Base-by-base conservation (phyloP, 1,140 invertebrate genomes). In the Cotesia glomerata region DNA sequence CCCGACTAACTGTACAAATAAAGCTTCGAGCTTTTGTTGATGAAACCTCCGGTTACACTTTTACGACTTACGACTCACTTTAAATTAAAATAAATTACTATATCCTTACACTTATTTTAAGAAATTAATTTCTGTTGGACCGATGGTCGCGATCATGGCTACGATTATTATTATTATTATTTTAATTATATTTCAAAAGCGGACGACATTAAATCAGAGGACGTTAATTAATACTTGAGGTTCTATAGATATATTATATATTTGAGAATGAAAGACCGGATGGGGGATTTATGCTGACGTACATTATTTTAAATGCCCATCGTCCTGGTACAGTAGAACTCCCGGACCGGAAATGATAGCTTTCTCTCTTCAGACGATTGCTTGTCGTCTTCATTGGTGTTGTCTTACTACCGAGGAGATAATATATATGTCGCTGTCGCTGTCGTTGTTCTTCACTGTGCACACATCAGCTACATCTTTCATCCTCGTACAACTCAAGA, bases 241-340 rank as follows among this genome's bases (percentile, higher is more conserved):
- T 45, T 34, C 26, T 61, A 56, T 13, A 5, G 5, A 61, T 61
- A 61, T 26, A 26, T 26, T 26, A 26, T 26, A 26, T 26, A 26
- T 26, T 26, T 26, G 1, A 11, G 62, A 11, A 62, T 51, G 59
- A 71, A 71, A 71, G 59, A 71, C 69, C 69, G 69, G 69, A 71
- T 63, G 45, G 34, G 39, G 36, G 16, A 63, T 63, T 52, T 58
- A 36, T 45, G 39, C 13, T 59, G 67, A 45, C 34, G n/a, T 45
- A 32, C 16, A 69, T 69, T 69, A 61, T 69, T 56, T 56, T 18
- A 16, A 18, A 56, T 56, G n/a, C 9, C n/a, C 52, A n/a, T 56
- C 52, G n/a, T 18, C n/a, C 16, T 45, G 39, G 39, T 45, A 45
- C 2, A 45, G 26, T 45, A 45, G 35, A 7, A 13, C 8, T 35